These are phyloP conservation scores for Lumbricus terrestris DNA, from an alignment of 2,888 invertebrate genomes.

Conservation along the genomic window DNA sequence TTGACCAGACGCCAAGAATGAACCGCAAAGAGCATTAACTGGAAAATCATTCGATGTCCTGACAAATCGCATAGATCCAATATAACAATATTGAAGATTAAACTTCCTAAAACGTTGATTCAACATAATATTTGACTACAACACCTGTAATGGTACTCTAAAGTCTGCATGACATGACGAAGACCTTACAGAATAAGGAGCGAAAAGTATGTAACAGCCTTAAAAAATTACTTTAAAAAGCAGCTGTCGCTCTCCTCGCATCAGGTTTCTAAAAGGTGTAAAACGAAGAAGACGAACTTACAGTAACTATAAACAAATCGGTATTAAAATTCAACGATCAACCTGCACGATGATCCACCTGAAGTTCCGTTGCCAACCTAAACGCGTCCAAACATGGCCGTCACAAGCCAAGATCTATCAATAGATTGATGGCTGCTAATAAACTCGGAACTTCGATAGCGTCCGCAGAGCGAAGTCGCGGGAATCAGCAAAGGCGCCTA, in stretches of 20 bases:
- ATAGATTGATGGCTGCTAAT: background rate
- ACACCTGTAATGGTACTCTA: background rate
- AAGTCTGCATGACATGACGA: background rate
- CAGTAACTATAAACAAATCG: background rate
- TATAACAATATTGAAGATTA: too few relatives aligned
- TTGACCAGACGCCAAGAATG: too few relatives aligned
- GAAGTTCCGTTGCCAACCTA: background rate
- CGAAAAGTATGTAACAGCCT: background rate
- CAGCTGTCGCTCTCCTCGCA: background rate
- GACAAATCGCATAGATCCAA: too few relatives aligned
- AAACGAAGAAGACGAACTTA: background rate
- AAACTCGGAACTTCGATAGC: too few relatives aligned
- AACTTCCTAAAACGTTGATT: too few relatives aligned
- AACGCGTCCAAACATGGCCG: slow-evolving; percentile 3
- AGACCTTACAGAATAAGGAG: background rate
- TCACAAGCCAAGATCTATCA: background rate
- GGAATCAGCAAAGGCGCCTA: too few relatives aligned
- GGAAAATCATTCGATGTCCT: too few relatives aligned
- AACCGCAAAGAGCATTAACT: too few relatives aligned
- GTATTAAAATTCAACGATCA: background rate
- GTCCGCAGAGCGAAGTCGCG: too few relatives aligned
- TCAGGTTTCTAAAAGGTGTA: background rate
- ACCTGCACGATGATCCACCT: background rate
- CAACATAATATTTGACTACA: too few relatives aligned
- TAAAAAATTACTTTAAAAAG: background rate